A percentile compares a stretch with the other conserved stretches of the same genome.
phyloP scores from a whole-genome alignment of 2,797 vertebrate genomes.

The Neosilurus mollespiculum region DNA sequence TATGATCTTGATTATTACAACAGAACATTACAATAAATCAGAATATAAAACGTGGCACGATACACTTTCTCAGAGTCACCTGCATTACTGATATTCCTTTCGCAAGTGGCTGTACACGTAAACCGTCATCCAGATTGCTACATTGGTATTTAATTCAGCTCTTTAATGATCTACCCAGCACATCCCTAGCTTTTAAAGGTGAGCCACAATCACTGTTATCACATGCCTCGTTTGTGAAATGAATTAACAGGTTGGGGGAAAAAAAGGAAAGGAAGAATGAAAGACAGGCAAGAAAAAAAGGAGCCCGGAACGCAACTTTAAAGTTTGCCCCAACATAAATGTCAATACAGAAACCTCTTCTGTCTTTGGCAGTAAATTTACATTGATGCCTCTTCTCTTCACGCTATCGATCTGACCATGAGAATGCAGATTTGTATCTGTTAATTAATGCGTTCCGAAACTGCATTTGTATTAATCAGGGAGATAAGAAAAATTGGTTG shows the following conservation, averaged over 20 bases:
- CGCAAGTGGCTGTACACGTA: conserved; percentile 17
- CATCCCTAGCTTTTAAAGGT: conserved; percentile 53
- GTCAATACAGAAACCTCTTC: conserved; percentile 94
- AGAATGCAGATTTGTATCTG: conserved; percentile 99
- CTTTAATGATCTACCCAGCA: conserved; percentile 49
- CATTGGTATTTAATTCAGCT: conserved; percentile 31
- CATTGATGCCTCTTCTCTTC: conserved; percentile 99
- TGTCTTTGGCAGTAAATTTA: conserved; percentile 99
- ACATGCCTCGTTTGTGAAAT: conserved; percentile 72
- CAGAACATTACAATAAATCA: neutral
- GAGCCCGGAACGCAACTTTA: conserved; percentile 71
- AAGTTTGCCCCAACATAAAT: conserved; percentile 82
- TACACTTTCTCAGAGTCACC: neutral
- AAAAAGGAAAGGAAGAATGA: conserved; percentile 21
- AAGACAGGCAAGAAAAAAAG: conserved; percentile 19
- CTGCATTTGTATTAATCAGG: conserved; percentile 99
- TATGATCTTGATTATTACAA: neutral
- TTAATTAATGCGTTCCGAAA: conserved; percentile 99
- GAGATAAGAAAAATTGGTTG: conserved; percentile 99
- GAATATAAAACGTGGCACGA: neutral
- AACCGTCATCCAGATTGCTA: conserved; percentile 27
- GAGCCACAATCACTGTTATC: conserved; percentile 74
- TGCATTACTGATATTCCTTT: conserved; percentile 24
- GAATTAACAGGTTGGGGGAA: conserved; percentile 85
- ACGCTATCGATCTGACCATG: conserved; percentile 98